Percentiles rank a stretch among this genome's conserved stretches.
Evolutionary conservation across 2,797 vertebrate species (phyloP).

Genomic region (Dermochelys coriacea): DNA sequence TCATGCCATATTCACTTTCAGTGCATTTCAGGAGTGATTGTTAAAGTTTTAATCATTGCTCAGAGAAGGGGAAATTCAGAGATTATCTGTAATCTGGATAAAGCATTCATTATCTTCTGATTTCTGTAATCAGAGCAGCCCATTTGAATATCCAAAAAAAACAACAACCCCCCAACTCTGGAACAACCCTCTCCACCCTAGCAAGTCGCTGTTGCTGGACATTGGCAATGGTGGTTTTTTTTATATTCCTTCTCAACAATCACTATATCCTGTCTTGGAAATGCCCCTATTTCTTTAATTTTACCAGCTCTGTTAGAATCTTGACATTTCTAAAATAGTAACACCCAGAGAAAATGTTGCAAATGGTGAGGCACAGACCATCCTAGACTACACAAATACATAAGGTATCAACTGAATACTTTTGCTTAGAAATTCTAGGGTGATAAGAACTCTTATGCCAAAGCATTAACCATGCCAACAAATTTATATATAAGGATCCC

Average conservation of each 20-base stretch:
- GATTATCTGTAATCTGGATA: neutral
- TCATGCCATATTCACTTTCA: neutral
- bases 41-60: neutral
- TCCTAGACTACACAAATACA: neutral
- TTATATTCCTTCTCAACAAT: neutral
- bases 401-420: neutral
- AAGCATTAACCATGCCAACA: neutral
- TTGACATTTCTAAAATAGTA: neutral
- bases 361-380: neutral
- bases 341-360: neutral
- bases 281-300: neutral
- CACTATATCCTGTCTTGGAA: neutral
- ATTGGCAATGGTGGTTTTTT: neutral
- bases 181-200: neutral
- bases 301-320: neutral
- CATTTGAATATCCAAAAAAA: neutral
- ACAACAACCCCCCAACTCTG: neutral
- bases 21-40: neutral
- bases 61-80: neutral
- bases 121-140: neutral
- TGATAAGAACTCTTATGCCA: neutral
- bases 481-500: neutral
- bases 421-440: neutral
- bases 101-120: neutral
- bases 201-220: neutral